These are phyloP conservation scores for Ichneumoninae sp. DNA, from an alignment of 2,888 invertebrate genomes.

Conservation along the genomic window DNA sequence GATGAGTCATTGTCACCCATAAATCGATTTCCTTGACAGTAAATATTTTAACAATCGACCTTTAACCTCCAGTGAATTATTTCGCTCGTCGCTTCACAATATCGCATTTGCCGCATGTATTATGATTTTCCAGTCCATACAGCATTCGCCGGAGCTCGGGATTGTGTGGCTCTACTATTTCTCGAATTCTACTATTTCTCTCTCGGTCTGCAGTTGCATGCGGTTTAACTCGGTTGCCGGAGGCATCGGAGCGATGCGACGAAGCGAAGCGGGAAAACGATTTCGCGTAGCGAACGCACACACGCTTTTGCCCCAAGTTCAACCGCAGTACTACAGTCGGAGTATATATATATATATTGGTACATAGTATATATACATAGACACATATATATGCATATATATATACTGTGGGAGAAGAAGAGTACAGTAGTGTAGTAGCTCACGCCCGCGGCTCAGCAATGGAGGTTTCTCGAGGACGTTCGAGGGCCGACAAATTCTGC, in stretches of 20 bases:
- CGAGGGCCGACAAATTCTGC: conserved; percentile 52
- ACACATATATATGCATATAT: not conserved
- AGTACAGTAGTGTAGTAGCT: conserved; percentile 8
- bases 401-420: not conserved
- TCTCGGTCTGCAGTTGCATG: not conserved
- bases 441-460: conserved; percentile 51
- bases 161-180: not conserved
- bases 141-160: conserved; percentile 12
- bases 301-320: conserved; percentile 52
- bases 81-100: not conserved
- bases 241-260: conserved; percentile 55
- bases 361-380: not conserved
- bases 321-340: conserved; percentile 35
- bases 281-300: conserved; percentile 56
- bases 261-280: conserved; percentile 63
- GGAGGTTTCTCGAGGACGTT: conserved; percentile 63
- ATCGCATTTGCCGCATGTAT: not conserved
- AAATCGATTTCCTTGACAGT: too few species aligned
- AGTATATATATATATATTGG: not conserved
- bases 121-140: conserved; percentile 19
- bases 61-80: not conserved
- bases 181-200: conserved; percentile 8
- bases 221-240: conserved; percentile 42
- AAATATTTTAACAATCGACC: too few species aligned
- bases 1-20: too few species aligned